phyloP scores from a whole-genome alignment of 2,113 vertebrate species.

The Centropus bengalensis region DNA sequence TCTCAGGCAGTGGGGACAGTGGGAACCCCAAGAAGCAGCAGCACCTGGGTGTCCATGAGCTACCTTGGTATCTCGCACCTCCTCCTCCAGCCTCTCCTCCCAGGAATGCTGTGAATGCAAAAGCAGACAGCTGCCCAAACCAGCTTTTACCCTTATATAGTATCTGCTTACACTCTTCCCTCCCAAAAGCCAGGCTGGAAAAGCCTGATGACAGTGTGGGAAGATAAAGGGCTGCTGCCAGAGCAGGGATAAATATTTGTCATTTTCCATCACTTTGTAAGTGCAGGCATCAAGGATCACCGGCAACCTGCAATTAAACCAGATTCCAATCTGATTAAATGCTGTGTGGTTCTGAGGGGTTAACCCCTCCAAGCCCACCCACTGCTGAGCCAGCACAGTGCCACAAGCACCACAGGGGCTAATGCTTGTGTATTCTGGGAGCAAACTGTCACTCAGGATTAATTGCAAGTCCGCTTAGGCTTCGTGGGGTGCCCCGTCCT shows the following conservation, averaged over 20 bases:
- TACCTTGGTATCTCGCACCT: background rate
- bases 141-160: conserved; percentile 38
- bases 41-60: background rate
- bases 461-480: background rate
- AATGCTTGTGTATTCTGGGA: background rate
- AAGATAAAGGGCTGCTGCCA: background rate
- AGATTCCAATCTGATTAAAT: conserved; percentile 17
- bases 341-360: background rate
- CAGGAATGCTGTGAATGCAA: conserved; percentile 21
- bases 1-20: background rate
- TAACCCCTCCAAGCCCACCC: background rate
- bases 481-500: background rate
- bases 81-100: conserved; percentile 2
- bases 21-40: background rate
- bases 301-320: background rate
- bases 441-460: background rate
- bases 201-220: conserved; percentile 18
- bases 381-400: accelerated
- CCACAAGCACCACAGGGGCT: background rate
- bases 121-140: conserved; percentile 29
- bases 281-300: background rate
- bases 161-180: background rate
- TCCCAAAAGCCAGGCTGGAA: background rate
- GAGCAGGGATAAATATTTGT: conserved; percentile 41
- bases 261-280: conserved; percentile 32